Evolutionary conservation across 2,888 invertebrate species (phyloP).

Genomic region (Mamestra brassicae): DNA sequence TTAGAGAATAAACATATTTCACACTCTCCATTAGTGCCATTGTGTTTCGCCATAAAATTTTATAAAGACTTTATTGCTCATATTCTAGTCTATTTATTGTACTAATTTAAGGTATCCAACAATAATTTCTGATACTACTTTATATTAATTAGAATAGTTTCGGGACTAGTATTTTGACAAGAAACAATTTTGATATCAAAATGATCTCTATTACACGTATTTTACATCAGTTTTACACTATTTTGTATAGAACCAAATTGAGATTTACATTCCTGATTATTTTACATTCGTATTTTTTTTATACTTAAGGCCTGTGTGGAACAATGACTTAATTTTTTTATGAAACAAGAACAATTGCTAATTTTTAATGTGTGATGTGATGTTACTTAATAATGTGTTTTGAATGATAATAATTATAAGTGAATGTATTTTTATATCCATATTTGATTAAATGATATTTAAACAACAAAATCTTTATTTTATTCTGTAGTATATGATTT

Average conservation of each 20-base stretch:
- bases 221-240: conserved; percentile 67
- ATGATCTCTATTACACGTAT: conserved; percentile 76
- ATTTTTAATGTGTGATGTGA: conserved; percentile 77
- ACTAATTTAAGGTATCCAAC: conserved; percentile 63
- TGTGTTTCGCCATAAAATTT: conserved; percentile 82
- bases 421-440: conserved; percentile 81
- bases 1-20: conserved; percentile 59
- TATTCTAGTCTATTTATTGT: conserved; percentile 89
- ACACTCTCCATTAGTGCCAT: conserved; percentile 81
- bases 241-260: conserved; percentile 73
- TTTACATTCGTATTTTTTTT: conserved; percentile 65
- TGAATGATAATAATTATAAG: conserved; percentile 67
- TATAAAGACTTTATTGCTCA: conserved; percentile 88
- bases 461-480: conserved; percentile 46
- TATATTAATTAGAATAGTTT: conserved; percentile 60
- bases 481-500: conserved; percentile 13
- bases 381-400: conserved; percentile 73
- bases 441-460: conserved; percentile 75
- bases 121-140: conserved; percentile 60
- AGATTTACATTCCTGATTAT: conserved; percentile 80
- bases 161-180: conserved; percentile 62
- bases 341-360: conserved; percentile 62
- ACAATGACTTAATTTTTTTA: conserved; percentile 53
- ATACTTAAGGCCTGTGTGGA: conserved; percentile 55
- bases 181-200: conserved; percentile 58